Percentiles rank a stretch among this genome's conserved stretches.
Evolutionary conservation across 2,113 vertebrate genomes (phyloP).

Genomic region (Centropus unirufus): DNA sequence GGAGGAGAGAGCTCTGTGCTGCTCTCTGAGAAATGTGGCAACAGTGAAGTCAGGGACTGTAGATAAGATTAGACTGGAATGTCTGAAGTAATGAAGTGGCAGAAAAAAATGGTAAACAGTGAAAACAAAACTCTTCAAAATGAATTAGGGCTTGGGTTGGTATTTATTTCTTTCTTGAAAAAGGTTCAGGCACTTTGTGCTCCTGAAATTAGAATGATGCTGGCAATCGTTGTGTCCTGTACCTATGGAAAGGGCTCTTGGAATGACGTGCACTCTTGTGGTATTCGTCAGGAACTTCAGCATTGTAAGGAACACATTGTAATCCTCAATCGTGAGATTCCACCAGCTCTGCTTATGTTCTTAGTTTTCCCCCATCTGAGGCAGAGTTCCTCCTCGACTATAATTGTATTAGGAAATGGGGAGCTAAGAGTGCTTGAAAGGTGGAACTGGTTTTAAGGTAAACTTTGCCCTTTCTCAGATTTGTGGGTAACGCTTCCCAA

Average conservation of each 20-base stretch:
- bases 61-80: slow-evolving; percentile 52
- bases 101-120: not conserved
- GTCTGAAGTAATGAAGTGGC: not conserved
- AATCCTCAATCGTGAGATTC: accelerated
- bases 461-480: not conserved
- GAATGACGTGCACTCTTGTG: accelerated
- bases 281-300: not conserved
- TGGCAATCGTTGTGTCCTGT: not conserved
- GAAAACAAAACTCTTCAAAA: not conserved
- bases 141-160: not conserved
- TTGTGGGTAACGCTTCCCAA: not conserved
- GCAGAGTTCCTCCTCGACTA: not conserved
- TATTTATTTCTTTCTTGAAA: not conserved
- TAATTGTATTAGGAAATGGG: not conserved
- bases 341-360: not conserved
- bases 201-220: not conserved
- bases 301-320: not conserved
- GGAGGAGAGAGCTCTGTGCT: not conserved
- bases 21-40: not conserved
- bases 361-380: not conserved
- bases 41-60: not conserved
- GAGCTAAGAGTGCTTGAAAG: not conserved
- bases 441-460: not conserved
- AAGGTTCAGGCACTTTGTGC: not conserved
- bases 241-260: not conserved